Evolutionary conservation across 2,888 invertebrate genomes (phyloP).

Genomic region (Anthoptus insignis): DNA sequence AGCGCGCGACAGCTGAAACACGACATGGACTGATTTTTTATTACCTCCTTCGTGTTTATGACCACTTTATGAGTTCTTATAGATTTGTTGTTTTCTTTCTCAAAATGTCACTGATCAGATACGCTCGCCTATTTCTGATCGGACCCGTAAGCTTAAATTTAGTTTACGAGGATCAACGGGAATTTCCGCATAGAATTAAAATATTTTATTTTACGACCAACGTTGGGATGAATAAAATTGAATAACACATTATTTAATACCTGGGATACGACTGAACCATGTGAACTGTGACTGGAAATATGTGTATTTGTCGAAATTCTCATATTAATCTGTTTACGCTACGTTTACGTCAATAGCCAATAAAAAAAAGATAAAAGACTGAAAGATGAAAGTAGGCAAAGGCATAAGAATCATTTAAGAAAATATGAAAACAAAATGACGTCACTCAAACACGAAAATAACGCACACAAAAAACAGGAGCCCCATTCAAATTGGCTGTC

Average conservation of each 20-base stretch:
- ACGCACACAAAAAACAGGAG: slow-evolving; percentile 41
- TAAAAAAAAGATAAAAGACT: slow-evolving; percentile 8
- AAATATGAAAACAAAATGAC: slow-evolving; percentile 4
- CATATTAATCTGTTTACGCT: slow-evolving; percentile 24
- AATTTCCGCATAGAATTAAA: slow-evolving; percentile 57
- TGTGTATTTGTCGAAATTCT: slow-evolving; percentile 13
- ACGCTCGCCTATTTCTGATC: slow-evolving; percentile 71
- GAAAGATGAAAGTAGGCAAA: slow-evolving; percentile 6
- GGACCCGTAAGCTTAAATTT: slow-evolving; percentile 66
- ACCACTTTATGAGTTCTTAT: slow-evolving; percentile 85
- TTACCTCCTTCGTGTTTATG: slow-evolving; percentile 84
- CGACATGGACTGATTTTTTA: slow-evolving; percentile 82
- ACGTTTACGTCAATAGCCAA: slow-evolving; percentile 4
- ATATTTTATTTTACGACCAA: slow-evolving; percentile 52
- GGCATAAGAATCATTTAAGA: slow-evolving; percentile 8
- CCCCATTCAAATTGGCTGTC: slow-evolving; percentile 42
- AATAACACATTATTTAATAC: slow-evolving; percentile 33
- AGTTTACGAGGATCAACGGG: slow-evolving; percentile 54
- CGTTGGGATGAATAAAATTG: slow-evolving; percentile 39
- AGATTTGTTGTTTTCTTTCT: slow-evolving; percentile 76
- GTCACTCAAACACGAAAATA: slow-evolving; percentile 10
- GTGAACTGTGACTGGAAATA: slow-evolving; percentile 21
- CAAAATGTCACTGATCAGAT: slow-evolving; percentile 80
- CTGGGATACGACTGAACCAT: slow-evolving; percentile 16
- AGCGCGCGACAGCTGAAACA: slow-evolving; percentile 85